Evolutionary conservation across 1,140 invertebrate genomes (phyloP), one percentile per base, ranked within the genome.

Genomic region (Procambarus clarkii): DNA sequence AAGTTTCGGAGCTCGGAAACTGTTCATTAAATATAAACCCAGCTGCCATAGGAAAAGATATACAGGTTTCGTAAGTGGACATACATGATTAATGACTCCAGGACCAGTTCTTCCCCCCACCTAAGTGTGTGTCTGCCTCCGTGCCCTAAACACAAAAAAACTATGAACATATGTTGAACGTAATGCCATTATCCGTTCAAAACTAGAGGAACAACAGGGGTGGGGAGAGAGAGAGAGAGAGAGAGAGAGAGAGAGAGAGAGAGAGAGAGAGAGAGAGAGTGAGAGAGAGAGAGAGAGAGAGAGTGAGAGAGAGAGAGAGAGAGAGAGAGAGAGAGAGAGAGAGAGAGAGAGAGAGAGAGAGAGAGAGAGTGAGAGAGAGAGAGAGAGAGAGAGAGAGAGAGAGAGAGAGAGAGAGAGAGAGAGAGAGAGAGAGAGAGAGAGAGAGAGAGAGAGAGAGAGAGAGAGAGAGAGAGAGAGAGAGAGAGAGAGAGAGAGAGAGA

Each of bases 401-500:
- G 34, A 21, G 18, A 44, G 18, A 15, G 13, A 2, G 5, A 3
- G 18, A 5, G 9, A 64, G 60, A 21, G 2, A 11, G 2, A 46
- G 34, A 46, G 7, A 7, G 1, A 3, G 34, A 78, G n/a, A 45
- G 34, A 45, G 34, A 78, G 76, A 45, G 76, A 45, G 76, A 78
- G 76, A 44, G 34, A 45, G 76, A 78, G 34, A 45, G 21, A 21
- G 34, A 45, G 7, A 21, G 34, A 78, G 34, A 45, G 34, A 45
- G 34, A 45, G 76, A 78, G 76, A 78, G 34, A 78, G 4, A 21
- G 34, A 78, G 21, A 21, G 21, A 78, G 76, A 78, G 34, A 45
- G n/a, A 78, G 76, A 45, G 34, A 45, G 76, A 78, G 76, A 45
- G 34, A 45, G 76, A 78, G 76, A 45, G 34, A 45, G 76, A 78